Evolutionary conservation across 2,113 vertebrate species (phyloP).

Genomic region (Lichenostomus cassidix): DNA sequence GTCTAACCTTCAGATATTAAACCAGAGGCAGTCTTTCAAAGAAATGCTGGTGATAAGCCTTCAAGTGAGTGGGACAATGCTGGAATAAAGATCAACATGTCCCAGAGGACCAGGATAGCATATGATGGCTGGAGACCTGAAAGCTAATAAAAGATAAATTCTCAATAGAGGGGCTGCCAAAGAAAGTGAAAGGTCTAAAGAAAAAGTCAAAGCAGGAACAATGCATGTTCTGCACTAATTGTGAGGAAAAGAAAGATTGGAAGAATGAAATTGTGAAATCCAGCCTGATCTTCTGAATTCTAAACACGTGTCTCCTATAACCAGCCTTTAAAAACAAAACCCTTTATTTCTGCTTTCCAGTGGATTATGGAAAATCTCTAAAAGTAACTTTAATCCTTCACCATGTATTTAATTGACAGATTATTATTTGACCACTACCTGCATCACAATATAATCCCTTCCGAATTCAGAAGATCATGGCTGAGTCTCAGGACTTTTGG

Average conservation of each 20-base stretch:
- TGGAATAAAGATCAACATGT: conserved; percentile 44
- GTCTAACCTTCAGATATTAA: conserved; percentile 57
- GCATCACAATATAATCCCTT: neutral
- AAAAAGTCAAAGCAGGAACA: neutral
- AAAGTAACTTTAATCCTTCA: neutral
- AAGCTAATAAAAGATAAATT: conserved; percentile 65
- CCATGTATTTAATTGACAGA: neutral
- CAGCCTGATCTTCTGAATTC: neutral
- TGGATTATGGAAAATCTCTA: neutral
- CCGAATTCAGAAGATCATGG: neutral
- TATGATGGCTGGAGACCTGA: conserved; percentile 4
- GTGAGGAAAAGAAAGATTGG: neutral
- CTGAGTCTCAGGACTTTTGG: neutral
- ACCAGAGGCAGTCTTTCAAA: conserved; percentile 46
- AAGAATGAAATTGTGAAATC: conserved; percentile 13
- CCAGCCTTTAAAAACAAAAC: conserved; percentile 17
- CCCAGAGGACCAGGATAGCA: conserved; percentile 15
- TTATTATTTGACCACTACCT: neutral
- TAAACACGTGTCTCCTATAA: neutral
- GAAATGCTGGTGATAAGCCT: conserved; percentile 12
- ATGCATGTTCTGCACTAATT: neutral
- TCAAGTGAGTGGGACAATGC: neutral
- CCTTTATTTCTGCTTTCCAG: neutral
- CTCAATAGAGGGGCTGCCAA: conserved; percentile 10
- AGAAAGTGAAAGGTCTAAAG: neutral